These are phyloP conservation scores for Drosophila neutralis DNA, from an alignment of 2,888 invertebrate genomes.

Conservation along the genomic window DNA sequence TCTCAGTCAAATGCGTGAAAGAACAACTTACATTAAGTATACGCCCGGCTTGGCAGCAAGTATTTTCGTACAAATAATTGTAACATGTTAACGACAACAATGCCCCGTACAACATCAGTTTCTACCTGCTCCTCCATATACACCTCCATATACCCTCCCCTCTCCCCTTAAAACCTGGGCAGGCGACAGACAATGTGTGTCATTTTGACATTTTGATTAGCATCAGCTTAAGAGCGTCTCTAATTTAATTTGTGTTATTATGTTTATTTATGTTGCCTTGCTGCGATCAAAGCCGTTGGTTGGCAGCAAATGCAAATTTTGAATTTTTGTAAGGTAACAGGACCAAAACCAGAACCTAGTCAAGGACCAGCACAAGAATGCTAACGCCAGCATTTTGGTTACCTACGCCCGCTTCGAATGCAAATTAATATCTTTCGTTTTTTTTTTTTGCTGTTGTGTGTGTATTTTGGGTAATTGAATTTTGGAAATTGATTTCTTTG, in stretches of 20 bases:
- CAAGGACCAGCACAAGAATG: background rate
- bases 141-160: background rate
- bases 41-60: conserved; percentile 43
- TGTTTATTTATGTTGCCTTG: conserved; percentile 52
- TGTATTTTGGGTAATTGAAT: conserved; percentile 51
- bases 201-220: conserved; percentile 53
- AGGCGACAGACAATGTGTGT: conserved; percentile 30
- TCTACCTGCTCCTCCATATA: background rate
- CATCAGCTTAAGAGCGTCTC: conserved; percentile 53
- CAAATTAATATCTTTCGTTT: conserved; percentile 45
- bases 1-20: background rate
- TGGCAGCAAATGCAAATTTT: conserved; percentile 41
- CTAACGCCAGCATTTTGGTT: background rate
- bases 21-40: conserved; percentile 41
- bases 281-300: conserved; percentile 46
- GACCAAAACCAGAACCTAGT: background rate
- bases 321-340: conserved; percentile 13
- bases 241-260: conserved; percentile 66
- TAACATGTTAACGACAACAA: conserved; percentile 53
- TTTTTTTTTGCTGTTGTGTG: conserved; percentile 2
- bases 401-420: conserved; percentile 28
- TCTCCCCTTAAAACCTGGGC: background rate
- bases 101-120: background rate
- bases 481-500: conserved; percentile 46
- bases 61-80: conserved; percentile 29